phyloP scores from a whole-genome alignment of 1,140 invertebrate genomes.

The Sweltsa coloradensis region DNA sequence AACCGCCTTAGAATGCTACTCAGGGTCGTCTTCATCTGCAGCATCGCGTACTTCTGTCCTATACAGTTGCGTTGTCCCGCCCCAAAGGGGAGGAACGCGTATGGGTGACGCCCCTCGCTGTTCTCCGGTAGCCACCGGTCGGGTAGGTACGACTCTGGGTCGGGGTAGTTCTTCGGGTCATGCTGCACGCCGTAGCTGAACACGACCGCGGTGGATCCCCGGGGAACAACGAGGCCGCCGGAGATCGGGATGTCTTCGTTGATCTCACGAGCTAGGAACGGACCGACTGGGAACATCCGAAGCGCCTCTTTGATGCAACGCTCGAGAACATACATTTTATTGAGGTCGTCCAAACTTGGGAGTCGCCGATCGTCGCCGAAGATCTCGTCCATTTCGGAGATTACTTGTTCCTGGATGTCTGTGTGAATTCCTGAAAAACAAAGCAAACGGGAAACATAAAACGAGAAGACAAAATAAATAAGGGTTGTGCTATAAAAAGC shows the following conservation, averaged over 20 bases:
- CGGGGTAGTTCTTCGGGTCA: conserved; percentile 34
- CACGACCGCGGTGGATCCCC: neutral
- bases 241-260: neutral
- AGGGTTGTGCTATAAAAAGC: no score
- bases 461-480: no score
- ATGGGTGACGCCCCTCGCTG: conserved; percentile 30
- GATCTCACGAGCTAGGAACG: conserved; percentile 20
- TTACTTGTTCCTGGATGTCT: no score
- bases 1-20: no score
- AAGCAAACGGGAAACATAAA: no score
- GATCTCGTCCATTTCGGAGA: no score
- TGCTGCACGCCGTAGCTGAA: conserved; percentile 25
- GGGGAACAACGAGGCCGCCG: neutral
- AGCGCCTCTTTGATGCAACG: conserved; percentile 30
- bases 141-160: conserved; percentile 53
- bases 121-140: conserved; percentile 49
- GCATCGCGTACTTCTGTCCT: no score
- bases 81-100: conserved; percentile 45
- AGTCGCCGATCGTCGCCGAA: no score
- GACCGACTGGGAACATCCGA: conserved; percentile 28
- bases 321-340: conserved; percentile 29
- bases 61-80: conserved; percentile 46
- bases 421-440: no score
- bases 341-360: no score
- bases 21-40: no score